These are phyloP conservation scores for Orchesella flavescens DNA, from an alignment of 2,888 invertebrate species.

Conservation along the genomic window DNA sequence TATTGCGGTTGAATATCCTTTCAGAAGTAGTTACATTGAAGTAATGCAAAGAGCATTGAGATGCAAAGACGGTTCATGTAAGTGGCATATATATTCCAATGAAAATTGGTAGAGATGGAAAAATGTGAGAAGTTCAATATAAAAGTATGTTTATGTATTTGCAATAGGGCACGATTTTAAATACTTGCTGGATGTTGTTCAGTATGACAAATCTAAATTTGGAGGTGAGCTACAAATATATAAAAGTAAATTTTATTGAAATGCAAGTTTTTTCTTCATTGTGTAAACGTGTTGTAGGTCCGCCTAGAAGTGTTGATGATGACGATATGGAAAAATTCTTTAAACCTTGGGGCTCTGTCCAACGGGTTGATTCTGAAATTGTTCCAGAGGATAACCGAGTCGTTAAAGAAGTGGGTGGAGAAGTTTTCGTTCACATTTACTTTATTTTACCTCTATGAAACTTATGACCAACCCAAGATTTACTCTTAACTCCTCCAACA, in stretches of 20 bases:
- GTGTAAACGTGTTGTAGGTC: slow-evolving; percentile 24
- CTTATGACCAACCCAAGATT: too few relatives aligned
- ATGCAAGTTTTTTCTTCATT: too few relatives aligned
- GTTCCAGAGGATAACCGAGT: slow-evolving; percentile 38
- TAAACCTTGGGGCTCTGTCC: slow-evolving; percentile 59
- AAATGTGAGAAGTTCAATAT: neutral
- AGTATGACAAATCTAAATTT: slow-evolving; percentile 63
- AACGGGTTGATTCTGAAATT: slow-evolving; percentile 14
- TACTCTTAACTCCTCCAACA: too few relatives aligned
- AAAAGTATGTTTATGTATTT: neutral
- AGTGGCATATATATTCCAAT: too few relatives aligned
- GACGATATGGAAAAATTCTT: slow-evolving; percentile 63
- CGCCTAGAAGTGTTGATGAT: slow-evolving; percentile 63
- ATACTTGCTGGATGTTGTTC: slow-evolving; percentile 65
- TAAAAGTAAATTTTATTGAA: too few relatives aligned
- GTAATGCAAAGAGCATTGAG: slow-evolving; percentile 62
- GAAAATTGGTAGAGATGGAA: too few relatives aligned
- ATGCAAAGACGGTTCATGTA: neutral
- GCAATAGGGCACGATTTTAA: slow-evolving; percentile 60
- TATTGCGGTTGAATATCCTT: slow-evolving; percentile 63
- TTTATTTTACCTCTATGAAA: slow-evolving; percentile 45
- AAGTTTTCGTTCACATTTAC: slow-evolving; percentile 21
- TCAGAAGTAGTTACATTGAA: slow-evolving; percentile 50
- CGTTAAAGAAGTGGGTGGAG: slow-evolving; percentile 16
- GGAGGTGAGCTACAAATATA: slow-evolving; percentile 36